These are phyloP conservation scores for Macaria liturata DNA, from an alignment of 2,888 invertebrate genomes.

Conservation along the genomic window DNA sequence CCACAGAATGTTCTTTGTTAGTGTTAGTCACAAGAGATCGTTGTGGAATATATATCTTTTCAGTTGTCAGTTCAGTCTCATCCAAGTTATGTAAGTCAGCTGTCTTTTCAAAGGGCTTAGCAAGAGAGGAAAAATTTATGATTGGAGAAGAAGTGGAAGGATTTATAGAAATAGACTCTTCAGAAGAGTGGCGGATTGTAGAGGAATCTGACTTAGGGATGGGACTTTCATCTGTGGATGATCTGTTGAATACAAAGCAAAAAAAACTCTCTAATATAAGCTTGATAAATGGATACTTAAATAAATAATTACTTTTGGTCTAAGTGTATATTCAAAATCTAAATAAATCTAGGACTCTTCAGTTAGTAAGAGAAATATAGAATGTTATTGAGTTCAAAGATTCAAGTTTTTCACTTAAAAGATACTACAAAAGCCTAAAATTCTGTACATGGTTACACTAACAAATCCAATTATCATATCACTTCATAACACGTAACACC, in stretches of 20 bases:
- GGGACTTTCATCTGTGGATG: constrained; percentile 79
- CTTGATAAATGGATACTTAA: constrained; percentile 52
- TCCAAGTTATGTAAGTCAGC: constrained; percentile 66
- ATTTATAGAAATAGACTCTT: constrained; percentile 57
- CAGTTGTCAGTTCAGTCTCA: constrained; percentile 64
- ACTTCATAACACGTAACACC: constrained; percentile 13
- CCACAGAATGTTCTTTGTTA: constrained; percentile 52
- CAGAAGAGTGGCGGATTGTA: constrained; percentile 61
- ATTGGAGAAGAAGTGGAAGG: constrained; percentile 52
- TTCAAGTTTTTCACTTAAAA: constrained; percentile 40
- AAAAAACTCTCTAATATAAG: constrained; percentile 75
- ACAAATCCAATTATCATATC: constrained; percentile 7
- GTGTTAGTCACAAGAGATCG: constrained; percentile 62
- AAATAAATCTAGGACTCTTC: constrained; percentile 2
- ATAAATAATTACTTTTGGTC: constrained; percentile 36
- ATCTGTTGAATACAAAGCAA: constrained; percentile 84
- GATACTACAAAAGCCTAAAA: constrained; percentile 75
- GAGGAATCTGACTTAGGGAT: constrained; percentile 63
- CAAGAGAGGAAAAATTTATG: constrained; percentile 73
- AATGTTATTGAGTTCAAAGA: constrained; percentile 29
- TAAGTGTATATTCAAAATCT: constrained; percentile 1
- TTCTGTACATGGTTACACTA: constrained; percentile 27
- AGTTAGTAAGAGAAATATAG: constrained; percentile 39
- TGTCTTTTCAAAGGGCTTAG: constrained; percentile 79
- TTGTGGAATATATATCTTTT: constrained; percentile 54